Evolutionary conservation across 2,113 vertebrate genomes (phyloP).

Genomic region (Recurvirostra avosetta): DNA sequence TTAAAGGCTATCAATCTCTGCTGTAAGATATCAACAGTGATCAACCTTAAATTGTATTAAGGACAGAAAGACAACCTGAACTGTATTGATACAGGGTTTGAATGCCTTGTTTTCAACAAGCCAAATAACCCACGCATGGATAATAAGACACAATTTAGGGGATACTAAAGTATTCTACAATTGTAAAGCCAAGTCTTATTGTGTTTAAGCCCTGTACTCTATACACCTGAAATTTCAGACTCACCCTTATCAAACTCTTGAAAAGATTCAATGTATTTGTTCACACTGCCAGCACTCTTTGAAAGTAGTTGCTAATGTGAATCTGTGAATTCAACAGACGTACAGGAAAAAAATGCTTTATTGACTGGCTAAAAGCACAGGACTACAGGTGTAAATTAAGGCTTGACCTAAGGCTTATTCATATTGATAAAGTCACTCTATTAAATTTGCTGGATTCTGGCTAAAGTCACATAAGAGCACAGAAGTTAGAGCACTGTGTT

Average conservation of each 20-base stretch:
- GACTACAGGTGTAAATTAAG: neutral
- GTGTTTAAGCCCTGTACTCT: neutral
- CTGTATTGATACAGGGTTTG: neutral
- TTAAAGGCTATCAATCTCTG: constrained; percentile 49
- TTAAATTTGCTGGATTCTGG: neutral
- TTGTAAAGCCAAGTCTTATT: neutral
- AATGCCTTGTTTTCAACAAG: neutral
- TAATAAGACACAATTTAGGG: neutral
- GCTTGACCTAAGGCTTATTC: neutral
- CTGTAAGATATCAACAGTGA: constrained; percentile 25
- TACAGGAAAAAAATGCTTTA: neutral
- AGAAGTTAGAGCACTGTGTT: rapidly evolving
- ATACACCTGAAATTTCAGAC: neutral
- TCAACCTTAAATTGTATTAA: constrained; percentile 3
- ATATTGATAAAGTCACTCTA: neutral
- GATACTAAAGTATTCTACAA: neutral
- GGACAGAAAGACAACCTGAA: neutral
- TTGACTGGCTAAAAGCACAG: neutral
- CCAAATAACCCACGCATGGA: neutral
- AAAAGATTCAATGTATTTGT: neutral
- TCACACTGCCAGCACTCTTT: neutral
- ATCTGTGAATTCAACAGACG: neutral
- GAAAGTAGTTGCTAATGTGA: neutral
- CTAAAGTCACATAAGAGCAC: neutral
- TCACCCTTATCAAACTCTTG: neutral